A percentile compares a stretch with the other conserved stretches of the same genome.
Conservation (phyloP, 2,113 vertebrate species). For the Peromyscus californicus region DNA sequence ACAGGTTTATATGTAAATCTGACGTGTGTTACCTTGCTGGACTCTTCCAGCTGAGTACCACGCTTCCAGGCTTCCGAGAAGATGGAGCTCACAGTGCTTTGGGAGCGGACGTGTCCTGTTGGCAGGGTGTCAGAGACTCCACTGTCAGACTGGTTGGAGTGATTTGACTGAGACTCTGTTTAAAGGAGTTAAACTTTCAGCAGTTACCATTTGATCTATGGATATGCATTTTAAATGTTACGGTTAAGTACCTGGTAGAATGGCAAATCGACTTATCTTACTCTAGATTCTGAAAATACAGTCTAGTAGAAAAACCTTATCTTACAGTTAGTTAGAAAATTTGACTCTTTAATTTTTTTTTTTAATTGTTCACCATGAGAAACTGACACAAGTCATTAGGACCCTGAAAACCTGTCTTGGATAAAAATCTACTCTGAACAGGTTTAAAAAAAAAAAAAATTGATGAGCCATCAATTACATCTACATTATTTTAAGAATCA, state of each 20-base stretch:
- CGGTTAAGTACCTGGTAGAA: neutral
- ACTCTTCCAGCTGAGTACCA: constrained; percentile 98
- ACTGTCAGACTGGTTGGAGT: constrained; percentile 97
- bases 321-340: neutral
- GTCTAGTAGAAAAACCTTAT: constrained; percentile 45
- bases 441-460: neutral
- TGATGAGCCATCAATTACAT: neutral
- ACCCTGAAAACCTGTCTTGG: constrained; percentile 4
- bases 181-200: constrained; percentile 54
- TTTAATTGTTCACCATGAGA: constrained; percentile 41
- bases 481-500: neutral
- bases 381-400: neutral
- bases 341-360: neutral
- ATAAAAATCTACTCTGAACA: constrained; percentile 39
- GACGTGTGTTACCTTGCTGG: constrained; percentile 91
- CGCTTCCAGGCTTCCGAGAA: constrained; percentile 99
- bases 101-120: constrained; percentile 94
- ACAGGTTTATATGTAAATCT: constrained; percentile 47
- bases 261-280: neutral
- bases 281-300: neutral
- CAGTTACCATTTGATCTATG: neutral
- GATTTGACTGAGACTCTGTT: constrained; percentile 97
- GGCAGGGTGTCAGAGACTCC: constrained; percentile 96
- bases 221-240: constrained; percentile 1
- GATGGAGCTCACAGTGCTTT: constrained; percentile 98